Percentiles rank a stretch among this genome's conserved stretches.
phyloP scores from a whole-genome alignment of 2,888 invertebrate genomes.

The Hirtodrosophila duncani region DNA sequence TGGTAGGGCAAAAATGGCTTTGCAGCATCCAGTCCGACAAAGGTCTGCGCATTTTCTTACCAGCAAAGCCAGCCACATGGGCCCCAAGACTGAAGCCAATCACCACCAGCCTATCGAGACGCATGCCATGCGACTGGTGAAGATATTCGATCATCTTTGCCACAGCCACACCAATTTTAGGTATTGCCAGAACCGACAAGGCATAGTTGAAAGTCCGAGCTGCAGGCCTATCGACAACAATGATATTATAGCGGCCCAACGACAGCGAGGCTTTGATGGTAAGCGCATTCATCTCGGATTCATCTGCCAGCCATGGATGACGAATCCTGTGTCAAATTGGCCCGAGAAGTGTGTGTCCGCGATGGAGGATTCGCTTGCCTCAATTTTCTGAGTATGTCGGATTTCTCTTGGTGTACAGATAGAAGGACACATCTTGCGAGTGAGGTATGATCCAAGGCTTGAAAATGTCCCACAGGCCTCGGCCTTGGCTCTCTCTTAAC shows the following conservation, averaged over 20 bases:
- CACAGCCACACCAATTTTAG: slow-evolving; percentile 53
- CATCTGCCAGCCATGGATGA: slow-evolving; percentile 80
- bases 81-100: slow-evolving; percentile 82
- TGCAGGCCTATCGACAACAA: slow-evolving; percentile 81
- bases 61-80: slow-evolving; percentile 81
- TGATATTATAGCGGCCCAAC: slow-evolving; percentile 80
- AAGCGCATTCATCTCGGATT: slow-evolving; percentile 56
- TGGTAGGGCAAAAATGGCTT: slow-evolving; percentile 55
- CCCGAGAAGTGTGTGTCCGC: slow-evolving; percentile 24
- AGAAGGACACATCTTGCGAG: slow-evolving; percentile 40
- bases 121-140: slow-evolving; percentile 78
- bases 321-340: not conserved
- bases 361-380: slow-evolving; percentile 16
- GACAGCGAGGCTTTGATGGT: slow-evolving; percentile 79
- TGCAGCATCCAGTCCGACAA: slow-evolving; percentile 78
- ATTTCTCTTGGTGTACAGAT: slow-evolving; percentile 56
- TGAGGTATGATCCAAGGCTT: not conserved
- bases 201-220: slow-evolving; percentile 80
- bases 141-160: slow-evolving; percentile 72
- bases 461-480: slow-evolving; percentile 25
- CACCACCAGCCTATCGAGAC: slow-evolving; percentile 78
- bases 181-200: slow-evolving; percentile 78
- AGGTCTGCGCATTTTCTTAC: slow-evolving; percentile 80
- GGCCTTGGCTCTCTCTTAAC: slow-evolving; percentile 38
- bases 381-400: slow-evolving; percentile 35